Percentiles rank a stretch among this genome's conserved stretches.
phyloP scores from a whole-genome alignment of 2,113 vertebrate genomes.

The Uria lomvia region DNA sequence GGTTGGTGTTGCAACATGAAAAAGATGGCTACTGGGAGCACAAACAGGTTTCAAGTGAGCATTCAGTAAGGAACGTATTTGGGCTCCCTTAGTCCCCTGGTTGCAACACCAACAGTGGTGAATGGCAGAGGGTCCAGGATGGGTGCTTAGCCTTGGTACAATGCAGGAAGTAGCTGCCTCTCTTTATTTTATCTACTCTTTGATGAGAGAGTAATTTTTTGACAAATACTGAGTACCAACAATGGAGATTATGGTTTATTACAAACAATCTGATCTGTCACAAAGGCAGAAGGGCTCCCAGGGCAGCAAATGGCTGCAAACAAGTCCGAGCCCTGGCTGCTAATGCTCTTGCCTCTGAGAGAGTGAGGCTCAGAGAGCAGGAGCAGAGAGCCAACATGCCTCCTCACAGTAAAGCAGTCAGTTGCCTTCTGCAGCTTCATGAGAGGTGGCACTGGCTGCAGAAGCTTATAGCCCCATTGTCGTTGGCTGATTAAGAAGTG shows the following conservation, averaged over 20 bases:
- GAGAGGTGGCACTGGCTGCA: background rate
- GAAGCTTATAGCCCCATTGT: background rate
- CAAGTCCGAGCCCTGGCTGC: background rate
- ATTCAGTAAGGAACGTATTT: background rate
- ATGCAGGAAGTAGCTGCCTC: background rate
- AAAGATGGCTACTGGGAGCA: background rate
- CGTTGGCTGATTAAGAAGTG: background rate
- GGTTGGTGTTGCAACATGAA: background rate
- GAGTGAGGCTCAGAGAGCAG: background rate
- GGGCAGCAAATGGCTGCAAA: background rate
- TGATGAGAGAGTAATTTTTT: background rate
- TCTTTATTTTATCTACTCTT: background rate
- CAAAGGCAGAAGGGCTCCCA: background rate
- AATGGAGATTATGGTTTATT: background rate
- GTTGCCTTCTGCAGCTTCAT: background rate
- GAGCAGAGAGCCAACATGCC: background rate
- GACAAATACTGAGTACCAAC: background rate
- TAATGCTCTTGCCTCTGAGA: background rate
- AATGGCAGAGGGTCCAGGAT: background rate
- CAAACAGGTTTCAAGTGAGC: background rate
- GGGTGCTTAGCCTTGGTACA: background rate
- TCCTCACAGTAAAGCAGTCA: background rate
- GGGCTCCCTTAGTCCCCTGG: background rate
- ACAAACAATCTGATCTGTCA: background rate
- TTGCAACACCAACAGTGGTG: background rate